Evolutionary conservation across 1,140 invertebrate genomes (phyloP).

Genomic region (Orchesella cincta): DNA sequence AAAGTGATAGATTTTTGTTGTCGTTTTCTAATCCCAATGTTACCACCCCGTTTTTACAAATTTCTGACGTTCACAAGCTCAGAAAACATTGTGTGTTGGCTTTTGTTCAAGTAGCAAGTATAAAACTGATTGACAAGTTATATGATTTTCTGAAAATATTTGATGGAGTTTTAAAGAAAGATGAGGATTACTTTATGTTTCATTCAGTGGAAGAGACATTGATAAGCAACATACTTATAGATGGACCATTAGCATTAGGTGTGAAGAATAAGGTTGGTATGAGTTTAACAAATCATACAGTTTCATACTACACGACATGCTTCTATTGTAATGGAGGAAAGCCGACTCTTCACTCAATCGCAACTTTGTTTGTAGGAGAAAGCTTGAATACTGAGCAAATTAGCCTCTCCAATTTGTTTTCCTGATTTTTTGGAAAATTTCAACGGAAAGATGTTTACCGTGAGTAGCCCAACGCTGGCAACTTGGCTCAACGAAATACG

Average conservation of each 20-base stretch:
- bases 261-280: not conserved
- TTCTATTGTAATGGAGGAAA: not conserved
- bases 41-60: no score
- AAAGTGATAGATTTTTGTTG: no score
- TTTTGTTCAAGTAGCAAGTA: no score
- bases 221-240: not conserved
- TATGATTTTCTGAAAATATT: not conserved
- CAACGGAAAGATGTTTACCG: not conserved
- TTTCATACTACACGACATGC: not conserved
- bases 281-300: not conserved
- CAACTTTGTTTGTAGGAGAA: not conserved
- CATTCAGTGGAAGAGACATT: not conserved
- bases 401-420: not conserved
- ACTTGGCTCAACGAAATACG: not conserved
- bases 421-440: not conserved
- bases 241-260: not conserved
- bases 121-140: no score
- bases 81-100: no score
- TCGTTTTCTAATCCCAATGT: no score
- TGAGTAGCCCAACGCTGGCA: not conserved
- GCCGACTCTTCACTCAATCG: not conserved
- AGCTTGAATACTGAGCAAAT: not conserved
- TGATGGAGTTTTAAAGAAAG: not conserved
- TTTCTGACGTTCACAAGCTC: no score
- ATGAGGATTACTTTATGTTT: constrained; percentile 15